These are phyloP conservation scores for Griposia aprilina DNA, from an alignment of 2,888 invertebrate species.

Conservation along the genomic window DNA sequence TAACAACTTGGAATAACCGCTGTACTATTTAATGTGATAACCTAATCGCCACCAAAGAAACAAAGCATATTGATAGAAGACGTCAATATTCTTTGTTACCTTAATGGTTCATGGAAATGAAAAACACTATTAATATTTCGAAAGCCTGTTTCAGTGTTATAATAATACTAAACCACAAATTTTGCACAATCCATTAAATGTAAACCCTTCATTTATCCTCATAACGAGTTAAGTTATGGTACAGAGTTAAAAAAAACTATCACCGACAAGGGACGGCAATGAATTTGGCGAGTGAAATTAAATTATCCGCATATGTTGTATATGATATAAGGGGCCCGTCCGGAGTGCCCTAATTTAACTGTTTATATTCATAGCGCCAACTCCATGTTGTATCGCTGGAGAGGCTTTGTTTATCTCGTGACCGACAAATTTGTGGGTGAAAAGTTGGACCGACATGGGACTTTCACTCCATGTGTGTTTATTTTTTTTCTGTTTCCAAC, in stretches of 20 bases:
- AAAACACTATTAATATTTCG: background rate
- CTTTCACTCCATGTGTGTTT: conserved; percentile 37
- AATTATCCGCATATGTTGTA: conserved; percentile 85
- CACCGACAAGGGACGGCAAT: conserved; percentile 68
- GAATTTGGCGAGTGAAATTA: conserved; percentile 82
- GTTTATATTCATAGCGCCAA: conserved; percentile 88
- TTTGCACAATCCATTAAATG: conserved; percentile 15
- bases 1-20: too few species aligned
- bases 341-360: conserved; percentile 83
- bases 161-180: background rate
- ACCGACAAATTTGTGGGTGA: conserved; percentile 82
- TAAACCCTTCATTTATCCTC: conserved; percentile 22
- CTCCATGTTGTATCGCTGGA: conserved; percentile 77
- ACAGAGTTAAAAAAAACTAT: conserved; percentile 68
- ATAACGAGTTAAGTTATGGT: conserved; percentile 31
- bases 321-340: conserved; percentile 77
- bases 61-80: background rate
- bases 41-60: background rate
- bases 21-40: too few species aligned
- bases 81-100: too few species aligned
- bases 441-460: conserved; percentile 75
- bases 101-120: too few species aligned
- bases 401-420: conserved; percentile 84
- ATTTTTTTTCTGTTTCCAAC: too few species aligned
- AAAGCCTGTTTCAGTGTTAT: too few species aligned